Evolutionary conservation across 2,113 vertebrate genomes (phyloP).

Genomic region (Salvelinus fontinalis): DNA sequence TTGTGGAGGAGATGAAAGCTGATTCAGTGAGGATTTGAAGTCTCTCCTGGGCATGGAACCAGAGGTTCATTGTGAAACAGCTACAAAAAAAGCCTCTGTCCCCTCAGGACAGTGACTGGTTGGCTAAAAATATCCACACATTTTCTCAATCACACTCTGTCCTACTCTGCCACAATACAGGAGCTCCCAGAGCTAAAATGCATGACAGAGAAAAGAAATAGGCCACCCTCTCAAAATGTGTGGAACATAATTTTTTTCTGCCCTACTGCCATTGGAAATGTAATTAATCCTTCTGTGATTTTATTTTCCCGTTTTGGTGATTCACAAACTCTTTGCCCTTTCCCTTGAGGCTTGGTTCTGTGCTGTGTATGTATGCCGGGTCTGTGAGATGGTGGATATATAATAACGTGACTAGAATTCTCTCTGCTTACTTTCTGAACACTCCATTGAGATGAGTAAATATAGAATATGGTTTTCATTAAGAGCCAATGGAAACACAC

Average conservation of each 20-base stretch:
- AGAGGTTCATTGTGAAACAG: slow-evolving; percentile 60
- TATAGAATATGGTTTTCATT: too few species aligned
- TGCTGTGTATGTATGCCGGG: neutral
- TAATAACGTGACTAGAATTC: too few species aligned
- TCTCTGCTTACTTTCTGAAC: too few species aligned
- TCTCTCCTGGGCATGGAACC: slow-evolving; percentile 55
- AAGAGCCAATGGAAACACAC: too few species aligned
- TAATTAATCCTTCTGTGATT: slow-evolving; percentile 71
- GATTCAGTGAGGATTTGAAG: slow-evolving; percentile 50
- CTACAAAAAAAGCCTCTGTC: slow-evolving; percentile 42
- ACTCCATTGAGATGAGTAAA: too few species aligned
- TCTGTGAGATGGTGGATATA: too few species aligned
- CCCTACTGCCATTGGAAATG: slow-evolving; percentile 46
- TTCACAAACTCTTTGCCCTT: slow-evolving; percentile 47
- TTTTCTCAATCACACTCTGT: slow-evolving; percentile 70
- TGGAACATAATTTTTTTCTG: slow-evolving; percentile 25
- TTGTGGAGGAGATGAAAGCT: slow-evolving; percentile 45
- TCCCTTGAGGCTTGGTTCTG: slow-evolving; percentile 47
- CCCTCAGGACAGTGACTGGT: slow-evolving; percentile 51
- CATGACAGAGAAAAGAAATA: slow-evolving; percentile 62
- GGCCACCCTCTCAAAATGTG: slow-evolving; percentile 46
- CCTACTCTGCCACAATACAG: slow-evolving; percentile 49
- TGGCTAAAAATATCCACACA: slow-evolving; percentile 67
- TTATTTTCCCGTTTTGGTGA: slow-evolving; percentile 47
- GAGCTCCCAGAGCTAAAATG: slow-evolving; percentile 57